Evolutionary conservation across 2,797 vertebrate genomes (phyloP).

Genomic region (Rhynchonycteris naso): DNA sequence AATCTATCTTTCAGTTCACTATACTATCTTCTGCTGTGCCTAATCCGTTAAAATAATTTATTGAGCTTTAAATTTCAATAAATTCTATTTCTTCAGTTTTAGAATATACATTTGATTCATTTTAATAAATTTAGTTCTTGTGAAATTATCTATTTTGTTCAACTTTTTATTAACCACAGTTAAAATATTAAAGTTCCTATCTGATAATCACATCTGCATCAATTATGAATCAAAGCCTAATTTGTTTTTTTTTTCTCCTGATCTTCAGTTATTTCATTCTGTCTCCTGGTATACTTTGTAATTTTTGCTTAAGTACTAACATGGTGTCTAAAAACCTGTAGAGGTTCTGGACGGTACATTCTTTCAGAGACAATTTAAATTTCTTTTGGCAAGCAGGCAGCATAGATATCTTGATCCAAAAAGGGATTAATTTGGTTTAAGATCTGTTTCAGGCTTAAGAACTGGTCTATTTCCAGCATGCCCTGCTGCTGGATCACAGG

Average conservation of each 20-base stretch:
- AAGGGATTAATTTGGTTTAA: background rate
- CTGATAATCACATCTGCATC: background rate
- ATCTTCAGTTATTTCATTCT: conserved; percentile 1
- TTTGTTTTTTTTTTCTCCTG: background rate
- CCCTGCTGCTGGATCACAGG: background rate
- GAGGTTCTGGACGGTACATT: background rate
- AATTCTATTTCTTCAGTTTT: conserved; percentile 44
- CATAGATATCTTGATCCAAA: background rate
- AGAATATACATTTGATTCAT: conserved; percentile 35
- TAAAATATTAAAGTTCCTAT: background rate
- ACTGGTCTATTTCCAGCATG: background rate
- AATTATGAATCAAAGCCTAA: background rate
- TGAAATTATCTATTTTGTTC: background rate
- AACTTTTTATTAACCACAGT: conserved; percentile 9
- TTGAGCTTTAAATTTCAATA: conserved; percentile 25
- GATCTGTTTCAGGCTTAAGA: conserved; percentile 30
- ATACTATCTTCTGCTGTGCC: background rate
- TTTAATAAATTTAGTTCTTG: conserved; percentile 34
- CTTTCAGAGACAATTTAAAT: conserved; percentile 14
- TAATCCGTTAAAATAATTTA: conserved; percentile 32
- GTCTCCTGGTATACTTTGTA: background rate
- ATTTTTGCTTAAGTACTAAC: conserved; percentile 11
- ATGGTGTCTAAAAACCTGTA: background rate
- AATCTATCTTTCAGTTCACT: background rate
- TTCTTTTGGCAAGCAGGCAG: background rate